Evolutionary conservation across 2,113 vertebrate species (phyloP).

Genomic region (Oryctolagus cuniculus): DNA sequence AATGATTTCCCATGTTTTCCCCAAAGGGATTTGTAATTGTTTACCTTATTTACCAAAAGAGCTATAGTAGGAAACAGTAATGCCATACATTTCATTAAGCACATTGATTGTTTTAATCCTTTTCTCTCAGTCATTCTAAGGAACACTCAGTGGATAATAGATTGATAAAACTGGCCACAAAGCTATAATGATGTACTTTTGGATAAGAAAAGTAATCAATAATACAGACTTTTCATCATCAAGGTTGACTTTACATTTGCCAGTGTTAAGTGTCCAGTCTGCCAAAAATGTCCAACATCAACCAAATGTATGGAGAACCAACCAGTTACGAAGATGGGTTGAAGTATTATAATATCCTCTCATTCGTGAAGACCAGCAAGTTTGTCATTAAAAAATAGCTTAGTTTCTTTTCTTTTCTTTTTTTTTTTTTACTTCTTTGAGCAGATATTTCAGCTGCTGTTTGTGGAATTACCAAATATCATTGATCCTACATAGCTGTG

Average conservation of each 20-base stretch:
- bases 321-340: fast-evolving
- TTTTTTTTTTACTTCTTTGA: not conserved
- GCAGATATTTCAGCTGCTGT: not conserved
- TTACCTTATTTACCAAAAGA: not conserved
- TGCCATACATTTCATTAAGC: not conserved
- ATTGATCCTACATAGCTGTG: not conserved
- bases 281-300: not conserved
- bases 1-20: not conserved
- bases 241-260: not conserved
- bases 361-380: not conserved
- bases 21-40: not conserved
- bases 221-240: not conserved
- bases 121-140: not conserved
- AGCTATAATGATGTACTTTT: not conserved
- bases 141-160: not conserved
- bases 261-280: not conserved
- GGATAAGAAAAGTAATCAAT: not conserved
- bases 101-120: not conserved
- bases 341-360: not conserved
- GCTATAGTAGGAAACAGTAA: not conserved
- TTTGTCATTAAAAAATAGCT: not conserved
- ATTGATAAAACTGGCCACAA: not conserved
- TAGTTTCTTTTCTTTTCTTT: too few relatives aligned
- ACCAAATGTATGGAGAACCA: not conserved
- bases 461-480: not conserved